Base-by-base conservation (phyloP, 2,888 invertebrate species). In the Seira musarum region DNA sequence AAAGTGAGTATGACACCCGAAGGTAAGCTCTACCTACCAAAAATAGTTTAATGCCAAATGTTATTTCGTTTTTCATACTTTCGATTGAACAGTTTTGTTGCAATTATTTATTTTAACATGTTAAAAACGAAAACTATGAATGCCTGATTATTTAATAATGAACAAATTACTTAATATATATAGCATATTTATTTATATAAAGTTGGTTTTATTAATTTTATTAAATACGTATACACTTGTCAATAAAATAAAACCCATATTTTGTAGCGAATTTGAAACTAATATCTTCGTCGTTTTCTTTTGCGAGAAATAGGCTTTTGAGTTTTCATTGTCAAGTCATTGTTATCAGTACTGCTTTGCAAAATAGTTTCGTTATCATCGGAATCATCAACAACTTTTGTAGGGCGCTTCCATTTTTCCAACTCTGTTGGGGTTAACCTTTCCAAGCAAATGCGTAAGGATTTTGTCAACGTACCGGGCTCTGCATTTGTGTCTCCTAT, bases 1-100 rank as follows among this genome's bases (percentile, higher is more conserved):
- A 86, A 17, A 81, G 76, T 74, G 85, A 85, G 13, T 86, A 85
- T 61, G 86, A 86, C 66, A 85, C 81, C 30, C 71, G 85, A 46
- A 76, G 82, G 76, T 80, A 76, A 74, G 70, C 21, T 49, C 10
- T 21, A 17, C 17, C 63, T 24, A 65, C 21, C 21, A n/a, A 22
- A 21, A 71, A 13, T 60, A 60, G 22, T 21, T 19, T 60, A 8
- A 60, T 21, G 60, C 60, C 60, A 60, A 60, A 60, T 60, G 22
- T 22, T 60, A 13, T 60, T 49, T 49, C 17, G 49, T 49, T 60
- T 22, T 60, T 60, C 60, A 60, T 60, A 60, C 49, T n/a, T 49
- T 49, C 15, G 2, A 49, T n/a, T 8, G 49, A 49, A 13, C 53
- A 22, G 60, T 60, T 60, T 6, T 60, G 21, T 21, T 60, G 60